These are phyloP conservation scores for Drosophila albomicans DNA, from an alignment of 1,140 invertebrate genomes.

Conservation along the genomic window DNA sequence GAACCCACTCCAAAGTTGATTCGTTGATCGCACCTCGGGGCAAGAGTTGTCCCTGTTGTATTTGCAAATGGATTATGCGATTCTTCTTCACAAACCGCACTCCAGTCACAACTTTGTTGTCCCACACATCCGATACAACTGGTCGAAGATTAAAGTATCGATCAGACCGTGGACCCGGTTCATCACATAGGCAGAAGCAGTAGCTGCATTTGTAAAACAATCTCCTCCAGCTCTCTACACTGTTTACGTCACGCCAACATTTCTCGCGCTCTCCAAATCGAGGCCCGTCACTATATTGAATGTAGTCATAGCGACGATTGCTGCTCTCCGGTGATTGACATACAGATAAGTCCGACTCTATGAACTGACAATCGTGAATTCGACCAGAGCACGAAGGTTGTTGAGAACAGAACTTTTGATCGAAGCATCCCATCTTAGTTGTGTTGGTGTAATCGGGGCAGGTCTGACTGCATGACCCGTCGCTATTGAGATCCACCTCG, in stretches of 20 bases:
- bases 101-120: not conserved
- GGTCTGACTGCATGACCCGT: not conserved
- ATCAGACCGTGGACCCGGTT: not conserved
- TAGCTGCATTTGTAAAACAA: not conserved
- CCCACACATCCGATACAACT: not conserved
- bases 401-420: not conserved
- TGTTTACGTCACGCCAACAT: not conserved
- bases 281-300: not conserved
- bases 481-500: not conserved
- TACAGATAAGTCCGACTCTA: too few species aligned
- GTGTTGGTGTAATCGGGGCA: not conserved
- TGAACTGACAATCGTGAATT: too few species aligned
- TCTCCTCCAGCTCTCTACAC: not conserved
- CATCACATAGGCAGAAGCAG: not conserved
- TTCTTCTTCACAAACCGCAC: conserved; percentile 1
- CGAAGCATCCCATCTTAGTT: not conserved
- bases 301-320: conserved; percentile 1
- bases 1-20: not conserved
- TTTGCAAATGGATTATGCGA: conserved; percentile 7
- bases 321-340: too few species aligned
- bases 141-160: conserved; percentile 5
- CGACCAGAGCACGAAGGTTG: not conserved
- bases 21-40: not conserved
- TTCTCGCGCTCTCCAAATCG: not conserved
- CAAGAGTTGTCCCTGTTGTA: conserved; percentile 2